A percentile compares a stretch with the other conserved stretches of the same genome.
These are phyloP conservation scores for Clepsis dumicolana DNA, from an alignment of 2,888 invertebrate species.

Conservation along the genomic window DNA sequence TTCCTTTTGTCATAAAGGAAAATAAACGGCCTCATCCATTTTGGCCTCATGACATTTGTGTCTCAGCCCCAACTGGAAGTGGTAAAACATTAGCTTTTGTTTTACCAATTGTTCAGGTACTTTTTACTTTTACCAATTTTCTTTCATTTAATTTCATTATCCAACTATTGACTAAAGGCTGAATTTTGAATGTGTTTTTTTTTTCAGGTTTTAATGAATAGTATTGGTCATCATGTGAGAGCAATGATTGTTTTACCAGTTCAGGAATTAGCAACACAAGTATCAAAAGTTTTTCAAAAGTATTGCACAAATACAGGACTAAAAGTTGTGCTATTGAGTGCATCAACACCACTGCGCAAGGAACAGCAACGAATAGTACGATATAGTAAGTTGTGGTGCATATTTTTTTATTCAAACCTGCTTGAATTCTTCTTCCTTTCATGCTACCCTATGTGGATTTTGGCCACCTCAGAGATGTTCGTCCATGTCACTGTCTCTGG, in stretches of 20 bases:
- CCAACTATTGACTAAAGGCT: background rate
- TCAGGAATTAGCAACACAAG: conserved; percentile 95
- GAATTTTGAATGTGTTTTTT: conserved; percentile 12
- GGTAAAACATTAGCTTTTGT: conserved; percentile 98
- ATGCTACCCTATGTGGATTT: no score
- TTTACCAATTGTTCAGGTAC: conserved; percentile 94
- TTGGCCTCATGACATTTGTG: conserved; percentile 96
- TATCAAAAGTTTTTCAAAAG: conserved; percentile 92
- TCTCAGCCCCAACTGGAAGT: conserved; percentile 98
- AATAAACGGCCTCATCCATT: conserved; percentile 86
- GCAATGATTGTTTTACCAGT: conserved; percentile 97
- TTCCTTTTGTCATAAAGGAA: conserved; percentile 91
- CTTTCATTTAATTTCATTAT: background rate
- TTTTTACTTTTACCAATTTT: background rate
- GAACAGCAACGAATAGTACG: conserved; percentile 89
- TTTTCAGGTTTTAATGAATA: conserved; percentile 85
- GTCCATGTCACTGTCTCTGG: no score
- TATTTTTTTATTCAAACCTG: background rate
- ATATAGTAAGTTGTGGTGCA: conserved; percentile 65
- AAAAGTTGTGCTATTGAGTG: conserved; percentile 89
- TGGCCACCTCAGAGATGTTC: no score
- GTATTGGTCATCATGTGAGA: conserved; percentile 89
- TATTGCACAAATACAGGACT: conserved; percentile 89
- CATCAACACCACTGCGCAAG: conserved; percentile 88
- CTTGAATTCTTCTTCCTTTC: background rate